Evolutionary conservation across 2,888 invertebrate species (phyloP), one percentile per base, ranked within the genome.

Genomic region (Agriopis aurantiaria): DNA sequence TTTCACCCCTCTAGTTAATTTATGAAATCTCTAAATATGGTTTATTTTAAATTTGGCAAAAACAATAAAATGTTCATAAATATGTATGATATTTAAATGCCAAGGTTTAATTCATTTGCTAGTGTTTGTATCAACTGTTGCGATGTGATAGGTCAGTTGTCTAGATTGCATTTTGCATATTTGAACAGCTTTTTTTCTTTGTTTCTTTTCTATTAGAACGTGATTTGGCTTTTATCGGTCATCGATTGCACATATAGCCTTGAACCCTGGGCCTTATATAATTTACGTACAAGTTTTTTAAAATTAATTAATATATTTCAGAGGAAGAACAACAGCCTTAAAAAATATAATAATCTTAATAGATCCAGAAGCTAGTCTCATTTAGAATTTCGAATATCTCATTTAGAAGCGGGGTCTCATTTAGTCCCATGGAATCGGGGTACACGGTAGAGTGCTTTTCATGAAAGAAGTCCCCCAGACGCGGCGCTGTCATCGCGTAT

Each of bases 111-210:
- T 23, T 59, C 53, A 57, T 56, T 51, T 14, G 14, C 14, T 17
- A 56, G 57, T 46, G 60, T 64, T 23, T 57, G 33, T 68, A 8
- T 14, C 40, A 60, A 12, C 43, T 60, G 62, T 62, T 69, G 67
- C 67, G 63, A 63, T 23, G 33, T 23, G 46, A 59, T 63, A 71
- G 69, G 69, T 74, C 69, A 68, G 48, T 9, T n/a, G 45, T 17
- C 51, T 4, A 8, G 23, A 56, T 33, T 65, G 65, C 65, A 69
- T 53, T 51, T 62, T 23, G 45, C 56, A 33, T 46, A n/a, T 51
- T 43, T 55, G 8, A 49, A 68, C 57, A 12, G n/a, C 55, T 66
- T 66, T 65, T 23, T 52, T 49, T 10, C 17, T 12, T 6, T 46
- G 11, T 49, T 33, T 40, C 43, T 14, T 40, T 48, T n/a, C 14